Evolutionary conservation across 2,113 vertebrate species (phyloP).

Genomic region (Tachuris rubrigastra): DNA sequence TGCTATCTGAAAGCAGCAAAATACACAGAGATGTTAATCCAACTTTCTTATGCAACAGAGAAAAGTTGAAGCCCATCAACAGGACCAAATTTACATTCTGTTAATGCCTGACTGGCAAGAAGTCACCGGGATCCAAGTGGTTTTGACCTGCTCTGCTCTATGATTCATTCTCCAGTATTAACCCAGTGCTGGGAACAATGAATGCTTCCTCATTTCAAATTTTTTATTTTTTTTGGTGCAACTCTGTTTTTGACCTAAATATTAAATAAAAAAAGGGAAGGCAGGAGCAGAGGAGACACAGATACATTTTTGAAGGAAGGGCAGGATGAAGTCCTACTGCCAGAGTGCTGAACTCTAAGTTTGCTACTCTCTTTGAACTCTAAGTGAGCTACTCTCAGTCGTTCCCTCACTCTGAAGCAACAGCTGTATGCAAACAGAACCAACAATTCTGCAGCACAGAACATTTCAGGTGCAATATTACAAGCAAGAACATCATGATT

Average conservation of each 20-base stretch:
- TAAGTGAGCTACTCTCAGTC: neutral
- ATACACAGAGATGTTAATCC: neutral
- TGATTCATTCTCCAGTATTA: neutral
- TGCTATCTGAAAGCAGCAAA: neutral
- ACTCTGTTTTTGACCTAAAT: neutral
- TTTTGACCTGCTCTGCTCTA: neutral
- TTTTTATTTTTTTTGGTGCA: neutral
- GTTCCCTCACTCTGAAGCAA: neutral
- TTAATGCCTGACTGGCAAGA: neutral
- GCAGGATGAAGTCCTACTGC: neutral
- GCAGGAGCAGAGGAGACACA: neutral
- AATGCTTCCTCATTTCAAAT: neutral
- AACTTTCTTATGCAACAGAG: neutral
- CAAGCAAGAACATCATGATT: neutral
- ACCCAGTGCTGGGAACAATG: neutral
- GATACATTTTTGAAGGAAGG: neutral
- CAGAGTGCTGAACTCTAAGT: neutral
- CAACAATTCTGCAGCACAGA: conserved; percentile 8
- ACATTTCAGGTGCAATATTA: conserved; percentile 4
- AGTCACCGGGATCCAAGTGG: neutral
- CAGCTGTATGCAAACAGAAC: neutral
- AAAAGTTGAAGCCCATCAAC: neutral
- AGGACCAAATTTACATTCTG: neutral
- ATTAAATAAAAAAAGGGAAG: fast-evolving
- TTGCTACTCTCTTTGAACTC: too few relatives aligned